These are phyloP conservation scores for Caenorhabditis brenneri DNA, from an alignment of 1,140 invertebrate species.

Conservation along the genomic window DNA sequence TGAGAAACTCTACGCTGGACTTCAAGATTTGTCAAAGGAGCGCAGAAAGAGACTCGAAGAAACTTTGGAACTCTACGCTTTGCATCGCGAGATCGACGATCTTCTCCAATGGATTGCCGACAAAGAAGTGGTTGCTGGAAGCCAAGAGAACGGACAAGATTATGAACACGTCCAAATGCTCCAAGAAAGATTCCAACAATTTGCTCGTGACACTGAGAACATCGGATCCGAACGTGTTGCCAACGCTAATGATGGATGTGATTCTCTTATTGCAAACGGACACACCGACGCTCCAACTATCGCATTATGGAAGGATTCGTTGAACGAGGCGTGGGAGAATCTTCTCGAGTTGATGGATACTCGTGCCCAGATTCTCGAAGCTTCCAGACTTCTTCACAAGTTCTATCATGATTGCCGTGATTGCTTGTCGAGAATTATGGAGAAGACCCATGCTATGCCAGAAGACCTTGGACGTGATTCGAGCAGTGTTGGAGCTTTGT, in stretches of 20 bases:
- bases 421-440: conserved; percentile 85
- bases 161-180: conserved; percentile 94
- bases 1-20: conserved; percentile 95
- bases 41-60: conserved; percentile 91
- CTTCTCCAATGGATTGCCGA: conserved; percentile 99
- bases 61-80: conserved; percentile 90
- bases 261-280: conserved; percentile 84
- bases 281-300: conserved; percentile 97
- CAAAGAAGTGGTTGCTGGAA: conserved; percentile 91
- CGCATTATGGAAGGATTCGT: conserved; percentile 96
- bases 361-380: conserved; percentile 91
- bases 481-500: conserved; percentile 84
- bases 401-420: conserved; percentile 99
- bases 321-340: conserved; percentile 99
- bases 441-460: conserved; percentile 92
- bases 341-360: conserved; percentile 96
- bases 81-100: conserved; percentile 96
- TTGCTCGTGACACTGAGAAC: conserved; percentile 91
- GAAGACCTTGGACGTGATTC: conserved; percentile 97
- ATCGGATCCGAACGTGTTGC: conserved; percentile 92
- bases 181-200: conserved; percentile 91
- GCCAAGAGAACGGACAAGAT: conserved; percentile 96
- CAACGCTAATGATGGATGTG: conserved; percentile 91
- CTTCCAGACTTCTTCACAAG: conserved; percentile 94
- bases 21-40: conserved; percentile 94